Evolutionary conservation across 2,113 vertebrate genomes (phyloP).

Genomic region (Felis chaus): DNA sequence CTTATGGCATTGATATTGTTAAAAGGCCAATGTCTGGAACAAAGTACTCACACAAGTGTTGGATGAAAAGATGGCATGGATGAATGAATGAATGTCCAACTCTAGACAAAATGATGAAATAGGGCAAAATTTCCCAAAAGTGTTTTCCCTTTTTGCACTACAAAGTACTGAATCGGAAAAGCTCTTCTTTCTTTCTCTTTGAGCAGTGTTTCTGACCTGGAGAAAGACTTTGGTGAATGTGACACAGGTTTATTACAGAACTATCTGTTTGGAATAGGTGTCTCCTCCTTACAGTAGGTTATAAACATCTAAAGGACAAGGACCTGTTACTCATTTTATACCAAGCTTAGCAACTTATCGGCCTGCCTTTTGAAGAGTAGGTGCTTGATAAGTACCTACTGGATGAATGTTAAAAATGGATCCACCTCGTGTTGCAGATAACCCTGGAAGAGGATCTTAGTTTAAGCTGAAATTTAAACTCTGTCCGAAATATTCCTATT

Average conservation of each 20-base stretch:
- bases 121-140: not conserved
- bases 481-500: not conserved
- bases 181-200: not conserved
- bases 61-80: not conserved
- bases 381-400: not conserved
- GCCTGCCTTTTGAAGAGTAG: not conserved
- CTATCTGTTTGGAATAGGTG: not conserved
- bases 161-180: not conserved
- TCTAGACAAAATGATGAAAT: not conserved
- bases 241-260: not conserved
- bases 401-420: not conserved
- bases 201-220: not conserved
- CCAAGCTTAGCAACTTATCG: not conserved
- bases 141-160: not conserved
- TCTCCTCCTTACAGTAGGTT: not conserved
- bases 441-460: not conserved
- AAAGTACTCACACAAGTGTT: not conserved
- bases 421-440: not conserved
- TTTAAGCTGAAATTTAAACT: not conserved
- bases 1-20: not conserved
- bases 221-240: not conserved
- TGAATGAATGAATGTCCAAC: not conserved
- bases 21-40: not conserved
- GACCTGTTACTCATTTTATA: not conserved
- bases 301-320: not conserved